Evolutionary conservation across 2,888 invertebrate species (phyloP), one percentile per base, ranked within the genome.

Genomic region (Orchesella flavescens): DNA sequence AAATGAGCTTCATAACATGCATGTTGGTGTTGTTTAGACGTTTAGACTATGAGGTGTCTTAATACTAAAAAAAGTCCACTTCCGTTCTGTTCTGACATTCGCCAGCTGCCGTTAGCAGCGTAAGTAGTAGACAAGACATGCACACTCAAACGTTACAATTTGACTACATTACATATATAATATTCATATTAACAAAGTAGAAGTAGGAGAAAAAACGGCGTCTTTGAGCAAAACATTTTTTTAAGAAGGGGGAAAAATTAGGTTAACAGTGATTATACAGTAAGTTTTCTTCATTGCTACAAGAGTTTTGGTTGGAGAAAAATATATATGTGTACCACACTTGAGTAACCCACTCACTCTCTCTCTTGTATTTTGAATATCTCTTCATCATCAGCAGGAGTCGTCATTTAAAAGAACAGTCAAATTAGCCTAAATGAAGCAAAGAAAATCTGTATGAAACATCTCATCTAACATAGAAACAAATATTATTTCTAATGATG

Each of bases 371-470:
- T 34, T 34, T 34, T 34, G 34, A 7, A 7, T 7, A n/a, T 19
- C 13, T 15, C 65, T n/a, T 57, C 21, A 0, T 17, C 23, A 49
- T 34, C 34, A 57, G 53, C 69, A 34, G 46, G 19, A 73, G 43
- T 46, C 9, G 17, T 44, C 21, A 61, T 55, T 53, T 71, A 61
- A 73, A 34, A 76, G 21, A 7, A 76, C 5, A 76, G 55, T 53
- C 53, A 65, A 75, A 65, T 75, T 75, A 34, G 34, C 65, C 53
- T 65, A 75, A 75, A 75, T 75, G 65, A 65, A 65, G 65, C 65
- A 65, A 43, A 43, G 57, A 57, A 10, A n/a, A 9, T 49, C 49
- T 49, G 34, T 34, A 34, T 34, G 53, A 24, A 61, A 61, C 21
- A 4, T 17, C 4, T 61, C 24, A 65, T 1, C 12, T 43, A 43